phyloP scores from a whole-genome alignment of 2,888 invertebrate genomes.

The Neocrepidodera transversa region DNA sequence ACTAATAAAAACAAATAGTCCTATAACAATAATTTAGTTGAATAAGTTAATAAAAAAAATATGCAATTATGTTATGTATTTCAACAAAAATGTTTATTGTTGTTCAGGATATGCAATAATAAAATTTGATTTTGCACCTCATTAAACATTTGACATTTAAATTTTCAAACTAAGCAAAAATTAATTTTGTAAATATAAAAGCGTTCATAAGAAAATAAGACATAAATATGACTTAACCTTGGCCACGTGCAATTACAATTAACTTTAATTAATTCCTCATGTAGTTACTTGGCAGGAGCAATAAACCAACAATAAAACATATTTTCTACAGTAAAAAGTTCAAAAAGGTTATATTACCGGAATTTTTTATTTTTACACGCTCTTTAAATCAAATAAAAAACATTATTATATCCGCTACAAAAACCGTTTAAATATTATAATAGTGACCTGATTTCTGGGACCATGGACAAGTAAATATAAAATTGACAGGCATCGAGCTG shows the following conservation, averaged over 20 bases:
- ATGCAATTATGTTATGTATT: too few relatives aligned
- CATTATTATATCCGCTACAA: conserved; percentile 19
- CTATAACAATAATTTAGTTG: too few relatives aligned
- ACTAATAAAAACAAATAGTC: too few relatives aligned
- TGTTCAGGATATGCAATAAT: too few relatives aligned
- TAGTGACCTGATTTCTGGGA: conserved; percentile 30
- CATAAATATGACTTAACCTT: neutral
- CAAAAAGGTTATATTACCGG: conserved; percentile 21
- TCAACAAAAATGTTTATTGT: too few relatives aligned
- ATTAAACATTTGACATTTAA: too few relatives aligned
- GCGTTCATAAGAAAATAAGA: too few relatives aligned
- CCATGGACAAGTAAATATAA: conserved; percentile 28
- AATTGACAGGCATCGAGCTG: conserved; percentile 30
- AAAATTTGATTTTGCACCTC: too few relatives aligned
- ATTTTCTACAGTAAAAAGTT: conserved; percentile 17
- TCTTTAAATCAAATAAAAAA: conserved; percentile 8
- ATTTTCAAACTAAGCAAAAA: too few relatives aligned
- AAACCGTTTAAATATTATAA: conserved; percentile 24
- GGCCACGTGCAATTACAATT: conserved; percentile 10
- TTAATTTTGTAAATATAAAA: too few relatives aligned
- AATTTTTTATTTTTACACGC: neutral
- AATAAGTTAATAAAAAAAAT: too few relatives aligned
- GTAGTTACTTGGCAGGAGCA: conserved; percentile 18
- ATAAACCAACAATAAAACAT: conserved; percentile 19
- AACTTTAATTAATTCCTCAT: conserved; percentile 12